Conservation (phyloP, 2,888 invertebrate genomes). For the Yponomeuta evonymella region DNA sequence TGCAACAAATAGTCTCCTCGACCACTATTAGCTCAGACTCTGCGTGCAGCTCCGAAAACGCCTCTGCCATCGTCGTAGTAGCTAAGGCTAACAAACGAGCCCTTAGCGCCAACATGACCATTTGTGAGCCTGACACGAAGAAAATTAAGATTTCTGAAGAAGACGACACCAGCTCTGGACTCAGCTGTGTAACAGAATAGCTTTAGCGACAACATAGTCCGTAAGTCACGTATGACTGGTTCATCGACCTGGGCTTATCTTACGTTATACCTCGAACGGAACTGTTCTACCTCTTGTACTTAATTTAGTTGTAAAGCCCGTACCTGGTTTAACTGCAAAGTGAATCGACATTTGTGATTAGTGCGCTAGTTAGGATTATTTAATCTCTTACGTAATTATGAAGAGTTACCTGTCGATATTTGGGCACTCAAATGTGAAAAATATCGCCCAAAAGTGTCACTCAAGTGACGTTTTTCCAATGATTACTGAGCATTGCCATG, state of each 20-base stretch:
- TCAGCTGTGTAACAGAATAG: slow-evolving; percentile 30
- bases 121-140: slow-evolving; percentile 56
- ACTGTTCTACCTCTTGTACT: slow-evolving; percentile 11
- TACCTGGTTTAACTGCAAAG: not conserved
- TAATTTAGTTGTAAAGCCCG: not conserved
- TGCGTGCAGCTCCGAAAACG: slow-evolving; percentile 33
- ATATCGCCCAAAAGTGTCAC: not conserved
- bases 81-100: slow-evolving; percentile 45
- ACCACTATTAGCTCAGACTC: slow-evolving; percentile 28
- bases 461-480: not conserved
- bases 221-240: not conserved
- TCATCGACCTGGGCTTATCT: not conserved
- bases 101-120: slow-evolving; percentile 45
- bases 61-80: slow-evolving; percentile 39
- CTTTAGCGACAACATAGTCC: not conserved
- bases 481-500: not conserved
- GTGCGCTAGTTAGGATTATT: not conserved
- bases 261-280: slow-evolving; percentile 6
- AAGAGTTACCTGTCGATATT: not conserved
- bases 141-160: slow-evolving; percentile 34
- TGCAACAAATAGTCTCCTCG: slow-evolving; percentile 36
- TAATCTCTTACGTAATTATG: too few species aligned
- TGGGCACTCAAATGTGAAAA: not conserved
- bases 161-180: slow-evolving; percentile 49
- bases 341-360: not conserved